A percentile compares a stretch with the other conserved stretches of the same genome.
These are phyloP conservation scores for Leucozona laternaria DNA, from an alignment of 2,888 invertebrate species.

Conservation along the genomic window DNA sequence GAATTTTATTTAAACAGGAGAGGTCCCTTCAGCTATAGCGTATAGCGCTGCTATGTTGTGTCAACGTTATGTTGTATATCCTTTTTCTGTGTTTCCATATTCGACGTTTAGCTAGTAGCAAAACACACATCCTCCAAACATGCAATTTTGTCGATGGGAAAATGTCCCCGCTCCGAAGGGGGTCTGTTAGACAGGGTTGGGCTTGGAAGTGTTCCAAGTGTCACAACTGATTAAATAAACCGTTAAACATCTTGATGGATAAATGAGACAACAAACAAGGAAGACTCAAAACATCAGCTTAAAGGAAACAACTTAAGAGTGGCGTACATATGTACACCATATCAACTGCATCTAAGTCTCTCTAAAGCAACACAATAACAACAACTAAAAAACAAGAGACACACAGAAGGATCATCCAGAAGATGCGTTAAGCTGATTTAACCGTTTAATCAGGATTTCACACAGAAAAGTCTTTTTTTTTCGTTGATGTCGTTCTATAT, in stretches of 20 bases:
- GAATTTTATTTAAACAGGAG: slow-evolving; percentile 80
- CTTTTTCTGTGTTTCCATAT: slow-evolving; percentile 27
- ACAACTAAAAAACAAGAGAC: slow-evolving; percentile 1
- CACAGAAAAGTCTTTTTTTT: slow-evolving; percentile 20
- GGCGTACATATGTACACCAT: slow-evolving; percentile 11
- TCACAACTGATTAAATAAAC: slow-evolving; percentile 74
- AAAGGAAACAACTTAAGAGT: slow-evolving; percentile 58
- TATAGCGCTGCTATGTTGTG: not conserved
- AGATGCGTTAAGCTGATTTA: slow-evolving; percentile 72
- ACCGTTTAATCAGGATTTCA: slow-evolving; percentile 20
- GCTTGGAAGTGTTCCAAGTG: slow-evolving; percentile 50
- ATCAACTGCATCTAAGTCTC: slow-evolving; percentile 49
- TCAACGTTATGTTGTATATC: slow-evolving; percentile 34
- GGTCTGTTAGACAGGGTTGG: slow-evolving; percentile 20
- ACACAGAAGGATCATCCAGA: slow-evolving; percentile 53
- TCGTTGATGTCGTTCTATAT: not conserved
- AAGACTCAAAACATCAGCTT: slow-evolving; percentile 49
- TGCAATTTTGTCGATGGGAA: slow-evolving; percentile 46
- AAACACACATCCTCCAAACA: slow-evolving; percentile 38
- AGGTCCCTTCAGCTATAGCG: slow-evolving; percentile 52
- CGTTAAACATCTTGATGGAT: slow-evolving; percentile 72
- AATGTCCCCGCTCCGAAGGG: slow-evolving; percentile 6
- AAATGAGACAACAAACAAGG: slow-evolving; percentile 45
- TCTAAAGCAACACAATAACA: not conserved
- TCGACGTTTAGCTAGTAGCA: slow-evolving; percentile 13